Percentiles rank a stretch among this genome's conserved stretches.
phyloP scores from a whole-genome alignment of 2,888 invertebrate genomes.

The Ceramica pisi region DNA sequence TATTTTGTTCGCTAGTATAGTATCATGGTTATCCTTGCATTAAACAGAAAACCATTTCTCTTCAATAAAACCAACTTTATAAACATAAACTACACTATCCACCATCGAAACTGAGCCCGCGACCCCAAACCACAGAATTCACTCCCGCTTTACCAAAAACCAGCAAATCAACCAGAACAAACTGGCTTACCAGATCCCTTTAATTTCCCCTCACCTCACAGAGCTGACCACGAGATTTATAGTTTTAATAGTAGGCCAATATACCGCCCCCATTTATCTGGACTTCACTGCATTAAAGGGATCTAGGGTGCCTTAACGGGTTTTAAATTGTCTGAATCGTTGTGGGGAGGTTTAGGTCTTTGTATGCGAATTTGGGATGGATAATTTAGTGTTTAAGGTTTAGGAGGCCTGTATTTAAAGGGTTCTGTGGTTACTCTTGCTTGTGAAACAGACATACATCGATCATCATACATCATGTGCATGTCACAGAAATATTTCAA shows the following conservation, averaged over 20 bases:
- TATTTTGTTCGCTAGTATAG: too few species aligned
- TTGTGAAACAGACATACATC: background rate
- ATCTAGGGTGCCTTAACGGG: constrained; percentile 72
- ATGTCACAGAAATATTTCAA: too few species aligned
- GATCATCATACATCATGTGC: background rate
- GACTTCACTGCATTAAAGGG: constrained; percentile 81
- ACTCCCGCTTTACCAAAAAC: constrained; percentile 50
- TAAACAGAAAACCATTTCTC: too few species aligned
- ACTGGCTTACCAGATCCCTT: constrained; percentile 67
- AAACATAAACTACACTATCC: constrained; percentile 17
- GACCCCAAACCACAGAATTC: constrained; percentile 44
- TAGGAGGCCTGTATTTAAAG: background rate
- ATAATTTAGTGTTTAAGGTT: constrained; percentile 8
- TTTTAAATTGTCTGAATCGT: constrained; percentile 72
- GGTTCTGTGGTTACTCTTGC: background rate
- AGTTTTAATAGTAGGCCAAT: constrained; percentile 86
- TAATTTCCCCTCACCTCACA: constrained; percentile 73
- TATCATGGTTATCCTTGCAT: too few species aligned
- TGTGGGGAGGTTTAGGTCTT: constrained; percentile 25
- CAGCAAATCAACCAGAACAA: constrained; percentile 64
- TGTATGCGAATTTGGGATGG: constrained; percentile 27
- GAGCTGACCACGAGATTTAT: constrained; percentile 82
- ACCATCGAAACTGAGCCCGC: constrained; percentile 22
- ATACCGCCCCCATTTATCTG: constrained; percentile 79
- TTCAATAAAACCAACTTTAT: background rate